Base-by-base conservation (phyloP, 2,888 invertebrate genomes). In the Punctoribates punctum region DNA sequence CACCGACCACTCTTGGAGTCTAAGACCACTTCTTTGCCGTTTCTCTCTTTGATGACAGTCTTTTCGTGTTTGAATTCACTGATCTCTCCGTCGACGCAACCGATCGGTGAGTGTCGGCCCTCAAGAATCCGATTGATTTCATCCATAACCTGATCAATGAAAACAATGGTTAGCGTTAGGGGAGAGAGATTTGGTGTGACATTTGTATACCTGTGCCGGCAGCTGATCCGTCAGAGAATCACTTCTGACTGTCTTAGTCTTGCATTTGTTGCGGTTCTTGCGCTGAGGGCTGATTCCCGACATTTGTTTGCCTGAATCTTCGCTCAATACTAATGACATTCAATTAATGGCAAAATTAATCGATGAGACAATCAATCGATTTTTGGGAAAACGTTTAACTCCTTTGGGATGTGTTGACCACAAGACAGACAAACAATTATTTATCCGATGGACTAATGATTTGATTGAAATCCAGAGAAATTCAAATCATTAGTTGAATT, bases 261-360 rank as follows among this genome's bases (percentile, higher is more conserved):
- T 70, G 42, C 70, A 70, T 70, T 70, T 70, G 20, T 23, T 42
- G 15, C 70, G n/a, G 42, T 70, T 70, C 42, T 70, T 70, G 13
- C 70, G 70, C 70, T 70, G 70, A 46, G 70, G 70, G 34, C 70
- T 70, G 20, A 70, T 70, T 70, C 20, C 70, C 46, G 70, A 70
- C 70, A 38, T 70, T 46, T 70, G 70, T 29, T 62, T 62, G 62
- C 17, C 29, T 34, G 25, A 20, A 54, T 62, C 62, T 62, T 62
- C 62, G 25, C 42, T 23, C 6, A n/a, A 20, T 38, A 70, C n/a
- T 70, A 70, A 70, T 70, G 70, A 70, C 70, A 70, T 70, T 42
- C 70, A 70, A 70, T 23, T 70, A n/a, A 70, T 15, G 20, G 27
- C 34, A 42, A 23, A n/a, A 20, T 42, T 42, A 42, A 25, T 54